These are phyloP conservation scores for Hesperia comma DNA, from an alignment of 2,888 invertebrate genomes.

Conservation along the genomic window DNA sequence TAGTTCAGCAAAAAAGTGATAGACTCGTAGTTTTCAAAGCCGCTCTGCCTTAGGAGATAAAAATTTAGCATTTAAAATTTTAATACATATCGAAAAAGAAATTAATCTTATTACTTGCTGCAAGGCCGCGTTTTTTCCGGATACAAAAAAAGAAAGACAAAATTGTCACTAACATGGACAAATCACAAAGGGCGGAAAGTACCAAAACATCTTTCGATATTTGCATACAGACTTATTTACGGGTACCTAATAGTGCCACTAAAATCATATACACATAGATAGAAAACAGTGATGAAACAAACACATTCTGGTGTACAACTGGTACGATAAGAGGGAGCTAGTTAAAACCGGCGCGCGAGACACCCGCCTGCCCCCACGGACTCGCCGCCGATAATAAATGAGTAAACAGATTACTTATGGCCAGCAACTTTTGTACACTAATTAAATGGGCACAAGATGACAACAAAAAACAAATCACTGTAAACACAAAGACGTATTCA, in stretches of 20 bases:
- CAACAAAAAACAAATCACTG: neutral
- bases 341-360: constrained; percentile 56
- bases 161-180: too few species aligned
- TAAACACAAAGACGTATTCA: too few species aligned
- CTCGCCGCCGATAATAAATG: constrained; percentile 46
- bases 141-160: too few species aligned
- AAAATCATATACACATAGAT: constrained; percentile 4
- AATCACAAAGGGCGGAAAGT: neutral
- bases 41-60: too few species aligned
- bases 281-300: constrained; percentile 53
- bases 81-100: too few species aligned
- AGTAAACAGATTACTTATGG: constrained; percentile 38
- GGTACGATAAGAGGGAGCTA: constrained; percentile 55
- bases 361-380: constrained; percentile 59
- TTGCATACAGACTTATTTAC: neutral
- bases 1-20: too few species aligned
- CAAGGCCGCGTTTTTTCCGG: too few species aligned
- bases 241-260: too few species aligned
- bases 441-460: constrained; percentile 3
- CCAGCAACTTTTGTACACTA: constrained; percentile 16
- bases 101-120: too few species aligned
- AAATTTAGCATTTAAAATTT: too few species aligned
- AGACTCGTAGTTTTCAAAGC: too few species aligned
- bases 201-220: neutral
- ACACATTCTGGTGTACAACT: constrained; percentile 40